Base-by-base conservation (phyloP, 2,888 invertebrate species). In the Brachyopa scutellaris region DNA sequence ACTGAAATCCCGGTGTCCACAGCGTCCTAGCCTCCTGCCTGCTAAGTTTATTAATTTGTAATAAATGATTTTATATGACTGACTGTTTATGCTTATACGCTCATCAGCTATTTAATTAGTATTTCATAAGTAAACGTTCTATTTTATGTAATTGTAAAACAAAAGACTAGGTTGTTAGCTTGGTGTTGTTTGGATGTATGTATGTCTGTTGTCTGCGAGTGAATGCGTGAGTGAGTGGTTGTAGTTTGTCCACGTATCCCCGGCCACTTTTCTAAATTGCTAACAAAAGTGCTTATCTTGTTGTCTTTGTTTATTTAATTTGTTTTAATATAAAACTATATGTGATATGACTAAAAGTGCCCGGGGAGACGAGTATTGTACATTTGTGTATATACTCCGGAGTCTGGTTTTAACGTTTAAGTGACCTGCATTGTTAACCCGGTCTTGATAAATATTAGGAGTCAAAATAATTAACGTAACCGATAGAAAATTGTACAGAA, bases 31-130 rank as follows among this genome's bases (percentile, higher is more conserved):
- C 82, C 70, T 66, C 49, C 53, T 77, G 70, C 66, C 77, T 51
- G 31, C 66, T 53, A 38, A 74, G 77, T 72, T 64, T 51, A 40
- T 74, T 72, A 33, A 51, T 42, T 55, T 76, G 66, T 82, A 72
- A 82, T 70, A 70, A 82, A 82, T 55, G 29, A 77, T 82, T 82
- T 82, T 82, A 82, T 77, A 66, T 67, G 77, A 82, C 82, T 82
- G 82, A 82, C 82, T 82, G 77, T 77, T 82, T 66, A 77, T 72
- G 77, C 77, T 66, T 55, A 82, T 36, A n/a, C n/a, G 77, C 72
- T 82, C 82, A 82, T 82, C 82, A 82, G 82, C 82, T 82, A 66
- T 76, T 82, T 76, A 55, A 72, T 57, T 77, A 72, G 53, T 76
- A 47, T 38, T 55, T 62, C 19, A 70, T 82, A 82, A 76, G 76